A percentile compares a stretch with the other conserved stretches of the same genome.
phyloP scores from a whole-genome alignment of 2,888 invertebrate genomes.

The Thalpophila matura region DNA sequence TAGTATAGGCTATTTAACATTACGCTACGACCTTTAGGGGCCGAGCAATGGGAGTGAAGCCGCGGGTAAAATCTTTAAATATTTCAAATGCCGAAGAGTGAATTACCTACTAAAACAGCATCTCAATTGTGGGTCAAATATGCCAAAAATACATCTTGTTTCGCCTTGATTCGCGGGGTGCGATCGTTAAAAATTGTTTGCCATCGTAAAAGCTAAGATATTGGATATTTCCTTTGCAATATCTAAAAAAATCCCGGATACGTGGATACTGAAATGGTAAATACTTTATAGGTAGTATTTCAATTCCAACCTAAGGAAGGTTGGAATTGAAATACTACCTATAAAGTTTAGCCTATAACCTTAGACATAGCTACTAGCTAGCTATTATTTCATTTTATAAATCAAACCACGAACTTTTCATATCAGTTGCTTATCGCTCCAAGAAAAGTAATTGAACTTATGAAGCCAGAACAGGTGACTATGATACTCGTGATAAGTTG shows the following conservation, averaged over 20 bases:
- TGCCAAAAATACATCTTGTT: slow-evolving; percentile 32
- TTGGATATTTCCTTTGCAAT: neutral
- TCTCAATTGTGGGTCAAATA: slow-evolving; percentile 40
- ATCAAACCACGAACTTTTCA: neutral
- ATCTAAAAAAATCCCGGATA: too few relatives aligned
- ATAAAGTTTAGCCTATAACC: too few relatives aligned
- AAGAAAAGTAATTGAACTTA: slow-evolving; percentile 34
- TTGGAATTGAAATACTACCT: too few relatives aligned
- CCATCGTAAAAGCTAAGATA: neutral
- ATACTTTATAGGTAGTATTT: too few relatives aligned
- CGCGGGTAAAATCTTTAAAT: too few relatives aligned
- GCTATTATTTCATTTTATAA: neutral
- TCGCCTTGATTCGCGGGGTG: neutral
- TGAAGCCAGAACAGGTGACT: slow-evolving; percentile 20
- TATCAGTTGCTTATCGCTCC: slow-evolving; percentile 18
- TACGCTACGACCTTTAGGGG: too few relatives aligned
- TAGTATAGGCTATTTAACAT: too few relatives aligned
- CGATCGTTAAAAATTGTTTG: neutral
- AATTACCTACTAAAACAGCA: slow-evolving; percentile 11
- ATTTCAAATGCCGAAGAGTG: neutral
- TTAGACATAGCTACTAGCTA: too few relatives aligned
- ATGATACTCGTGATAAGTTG: slow-evolving; percentile 11
- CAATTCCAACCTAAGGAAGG: too few relatives aligned
- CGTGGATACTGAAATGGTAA: too few relatives aligned
- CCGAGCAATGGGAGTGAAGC: too few relatives aligned